Percentiles rank a stretch among this genome's conserved stretches.
Evolutionary conservation across 2,113 vertebrate species (phyloP).

Genomic region (Dicerorhinus sumatrensis): DNA sequence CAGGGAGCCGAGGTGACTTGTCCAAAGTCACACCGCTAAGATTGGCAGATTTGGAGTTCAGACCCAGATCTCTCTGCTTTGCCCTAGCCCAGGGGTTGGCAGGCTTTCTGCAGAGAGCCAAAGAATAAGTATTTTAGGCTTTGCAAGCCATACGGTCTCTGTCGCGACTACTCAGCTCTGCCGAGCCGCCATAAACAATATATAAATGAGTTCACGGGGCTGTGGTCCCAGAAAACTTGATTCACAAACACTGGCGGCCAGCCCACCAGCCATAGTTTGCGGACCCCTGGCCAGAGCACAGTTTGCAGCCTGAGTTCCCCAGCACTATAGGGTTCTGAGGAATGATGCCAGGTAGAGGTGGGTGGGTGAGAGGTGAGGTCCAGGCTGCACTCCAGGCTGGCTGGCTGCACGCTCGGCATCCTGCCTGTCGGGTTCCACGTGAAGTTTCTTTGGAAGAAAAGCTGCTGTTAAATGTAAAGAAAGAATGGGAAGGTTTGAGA

Average conservation of each 20-base stretch:
- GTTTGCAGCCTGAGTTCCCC: background rate
- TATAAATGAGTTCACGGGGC: accelerated
- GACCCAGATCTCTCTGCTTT: background rate
- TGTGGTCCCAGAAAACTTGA: background rate
- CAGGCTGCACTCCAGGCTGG: accelerated
- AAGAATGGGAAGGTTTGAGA: too few relatives aligned
- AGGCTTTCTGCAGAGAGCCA: background rate
- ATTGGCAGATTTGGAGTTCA: background rate
- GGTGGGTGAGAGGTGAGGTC: too few relatives aligned
- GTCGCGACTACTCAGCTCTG: background rate
- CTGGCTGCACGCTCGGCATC: background rate
- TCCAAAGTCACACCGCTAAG: background rate
- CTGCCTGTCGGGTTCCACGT: accelerated
- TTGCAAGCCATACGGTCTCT: accelerated
- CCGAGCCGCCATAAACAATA: accelerated
- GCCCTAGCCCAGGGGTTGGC: background rate
- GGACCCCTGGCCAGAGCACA: accelerated
- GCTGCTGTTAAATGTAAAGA: background rate
- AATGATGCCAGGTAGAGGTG: accelerated
- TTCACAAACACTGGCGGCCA: too few relatives aligned
- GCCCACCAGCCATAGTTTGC: background rate
- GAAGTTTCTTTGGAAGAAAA: background rate
- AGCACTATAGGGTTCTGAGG: background rate
- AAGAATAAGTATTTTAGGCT: accelerated
- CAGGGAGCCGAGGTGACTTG: background rate